A percentile compares a stretch with the other conserved stretches of the same genome.
Evolutionary conservation across 2,888 invertebrate genomes (phyloP).

Genomic region (Pasiphila rectangulata): DNA sequence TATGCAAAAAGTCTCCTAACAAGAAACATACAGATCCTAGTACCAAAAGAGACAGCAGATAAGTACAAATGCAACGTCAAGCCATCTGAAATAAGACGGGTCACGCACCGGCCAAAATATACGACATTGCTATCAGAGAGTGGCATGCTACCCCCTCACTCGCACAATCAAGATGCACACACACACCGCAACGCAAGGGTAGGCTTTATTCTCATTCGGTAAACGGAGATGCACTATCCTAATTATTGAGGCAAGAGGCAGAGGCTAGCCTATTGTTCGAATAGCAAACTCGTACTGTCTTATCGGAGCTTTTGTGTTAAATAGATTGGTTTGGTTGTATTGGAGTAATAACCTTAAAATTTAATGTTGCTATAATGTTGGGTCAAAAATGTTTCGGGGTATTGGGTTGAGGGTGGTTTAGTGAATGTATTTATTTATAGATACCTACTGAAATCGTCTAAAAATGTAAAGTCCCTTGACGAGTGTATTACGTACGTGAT

Average conservation of each 20-base stretch:
- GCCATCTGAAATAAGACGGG: conserved; percentile 59
- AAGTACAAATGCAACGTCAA: no score
- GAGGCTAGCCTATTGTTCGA: conserved; percentile 54
- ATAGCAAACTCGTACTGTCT: conserved; percentile 29
- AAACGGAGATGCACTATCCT: conserved; percentile 84
- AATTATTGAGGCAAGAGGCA: conserved; percentile 67
- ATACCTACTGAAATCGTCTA: no score
- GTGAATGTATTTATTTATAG: neutral
- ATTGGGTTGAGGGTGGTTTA: neutral
- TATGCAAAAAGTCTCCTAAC: no score
- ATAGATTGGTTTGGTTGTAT: conserved; percentile 31
- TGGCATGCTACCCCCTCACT: conserved; percentile 48
- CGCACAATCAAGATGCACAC: conserved; percentile 62
- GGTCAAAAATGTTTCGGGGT: conserved; percentile 17
- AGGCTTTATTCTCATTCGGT: conserved; percentile 77
- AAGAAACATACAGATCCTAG: no score
- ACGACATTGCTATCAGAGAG: conserved; percentile 65
- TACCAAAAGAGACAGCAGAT: no score
- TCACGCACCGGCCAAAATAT: conserved; percentile 63
- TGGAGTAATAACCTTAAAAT: conserved; percentile 26
- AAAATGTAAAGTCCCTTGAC: no score
- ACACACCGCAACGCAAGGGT: conserved; percentile 56
- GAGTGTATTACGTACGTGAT: no score
- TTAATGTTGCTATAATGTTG: conserved; percentile 23
- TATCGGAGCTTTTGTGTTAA: conserved; percentile 29